phyloP scores from a whole-genome alignment of 2,113 vertebrate species.

The Amphiprion ocellaris region DNA sequence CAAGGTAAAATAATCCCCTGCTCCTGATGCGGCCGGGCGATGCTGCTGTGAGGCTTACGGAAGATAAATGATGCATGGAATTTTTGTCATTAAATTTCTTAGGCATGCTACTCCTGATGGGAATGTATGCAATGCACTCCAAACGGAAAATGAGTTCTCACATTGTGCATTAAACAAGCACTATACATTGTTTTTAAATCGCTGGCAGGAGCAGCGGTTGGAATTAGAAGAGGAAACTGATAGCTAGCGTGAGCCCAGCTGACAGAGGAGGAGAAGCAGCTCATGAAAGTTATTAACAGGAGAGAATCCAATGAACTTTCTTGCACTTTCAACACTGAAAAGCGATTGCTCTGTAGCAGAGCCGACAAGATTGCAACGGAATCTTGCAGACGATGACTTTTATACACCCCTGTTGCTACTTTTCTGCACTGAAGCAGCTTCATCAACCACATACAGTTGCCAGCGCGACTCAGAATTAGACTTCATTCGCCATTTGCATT shows the following conservation, averaged over 20 bases:
- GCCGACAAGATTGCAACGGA: no score
- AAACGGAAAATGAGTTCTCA: neutral
- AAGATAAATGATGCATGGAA: conserved; percentile 51
- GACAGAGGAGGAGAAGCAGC: neutral
- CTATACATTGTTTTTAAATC: conserved; percentile 23
- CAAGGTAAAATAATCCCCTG: conserved; percentile 54
- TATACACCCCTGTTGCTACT: neutral
- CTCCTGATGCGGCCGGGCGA: conserved; percentile 42
- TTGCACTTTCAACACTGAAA: neutral
- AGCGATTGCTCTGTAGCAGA: neutral
- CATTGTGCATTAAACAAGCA: conserved; percentile 19
- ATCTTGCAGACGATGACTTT: no score
- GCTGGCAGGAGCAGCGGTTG: conserved; percentile 1
- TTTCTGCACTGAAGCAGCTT: conserved; percentile 1
- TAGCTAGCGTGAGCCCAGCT: neutral
- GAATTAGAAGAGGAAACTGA: neutral
- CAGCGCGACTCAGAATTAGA: neutral
- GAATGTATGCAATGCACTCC: conserved; percentile 20
- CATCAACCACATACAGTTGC: neutral
- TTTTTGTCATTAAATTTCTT: conserved; percentile 53
- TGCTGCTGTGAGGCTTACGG: conserved; percentile 33
- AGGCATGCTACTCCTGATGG: conserved; percentile 19
- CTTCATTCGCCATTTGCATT: conserved; percentile 4
- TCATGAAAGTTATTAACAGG: neutral
- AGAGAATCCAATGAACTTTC: neutral